These are phyloP conservation scores for Oncopodura yosiiana DNA, from an alignment of 1,140 invertebrate genomes.

Conservation along the genomic window DNA sequence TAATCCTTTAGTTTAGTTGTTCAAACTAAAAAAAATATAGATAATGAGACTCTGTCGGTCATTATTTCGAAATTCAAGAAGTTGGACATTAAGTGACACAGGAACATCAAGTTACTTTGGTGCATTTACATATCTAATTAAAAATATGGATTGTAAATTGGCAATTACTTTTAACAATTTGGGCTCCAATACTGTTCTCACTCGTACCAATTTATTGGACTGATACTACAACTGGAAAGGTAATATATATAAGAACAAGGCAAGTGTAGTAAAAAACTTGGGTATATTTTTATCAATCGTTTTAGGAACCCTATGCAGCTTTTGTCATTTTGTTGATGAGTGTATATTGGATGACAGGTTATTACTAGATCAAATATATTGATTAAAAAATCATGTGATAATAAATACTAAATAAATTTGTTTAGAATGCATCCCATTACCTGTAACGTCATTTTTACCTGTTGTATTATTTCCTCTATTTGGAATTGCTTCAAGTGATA, in stretches of 20 bases:
- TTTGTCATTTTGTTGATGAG: constrained; percentile 71
- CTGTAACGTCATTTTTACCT: constrained; percentile 71
- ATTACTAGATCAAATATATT: constrained; percentile 17
- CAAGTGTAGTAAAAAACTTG: background rate
- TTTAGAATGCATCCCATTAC: constrained; percentile 61
- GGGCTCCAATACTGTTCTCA: constrained; percentile 5
- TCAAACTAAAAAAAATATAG: too few species aligned
- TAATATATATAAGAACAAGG: background rate
- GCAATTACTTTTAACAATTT: background rate
- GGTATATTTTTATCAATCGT: background rate
- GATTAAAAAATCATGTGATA: too few species aligned
- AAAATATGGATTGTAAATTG: background rate
- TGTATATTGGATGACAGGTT: constrained; percentile 65
- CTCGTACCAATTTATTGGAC: background rate
- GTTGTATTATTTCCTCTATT: constrained; percentile 69
- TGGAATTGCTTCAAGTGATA: constrained; percentile 45
- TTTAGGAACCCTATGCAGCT: constrained; percentile 47
- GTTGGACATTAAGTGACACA: too few species aligned
- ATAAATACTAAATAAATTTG: background rate
- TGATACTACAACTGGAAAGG: background rate
- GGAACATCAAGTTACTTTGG: too few species aligned
- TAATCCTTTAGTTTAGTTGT: too few species aligned
- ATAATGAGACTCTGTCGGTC: too few species aligned
- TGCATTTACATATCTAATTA: too few species aligned
- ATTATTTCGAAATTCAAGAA: too few species aligned